Percentiles rank a stretch among this genome's conserved stretches.
Evolutionary conservation across 2,113 vertebrate genomes (phyloP).

Genomic region (Cisticola juncidis): DNA sequence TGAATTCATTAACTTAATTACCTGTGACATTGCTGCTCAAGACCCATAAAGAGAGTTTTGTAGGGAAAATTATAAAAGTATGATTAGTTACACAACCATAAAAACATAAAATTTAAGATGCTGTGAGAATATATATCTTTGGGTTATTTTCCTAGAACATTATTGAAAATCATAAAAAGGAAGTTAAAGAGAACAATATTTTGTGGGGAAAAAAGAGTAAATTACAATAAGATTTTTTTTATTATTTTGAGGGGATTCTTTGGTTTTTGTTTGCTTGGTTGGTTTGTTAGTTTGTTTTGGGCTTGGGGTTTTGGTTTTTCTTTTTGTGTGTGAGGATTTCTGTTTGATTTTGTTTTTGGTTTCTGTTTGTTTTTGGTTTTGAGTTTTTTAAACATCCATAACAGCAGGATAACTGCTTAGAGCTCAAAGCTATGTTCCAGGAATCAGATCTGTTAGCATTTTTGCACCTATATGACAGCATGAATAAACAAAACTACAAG

Average conservation of each 20-base stretch:
- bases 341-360: background rate
- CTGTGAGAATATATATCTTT: background rate
- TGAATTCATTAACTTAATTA: background rate
- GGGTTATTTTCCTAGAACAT: accelerated
- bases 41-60: background rate
- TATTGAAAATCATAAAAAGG: background rate
- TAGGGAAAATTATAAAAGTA: background rate
- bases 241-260: accelerated
- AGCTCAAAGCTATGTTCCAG: background rate
- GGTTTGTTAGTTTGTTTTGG: background rate
- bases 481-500: background rate
- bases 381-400: background rate
- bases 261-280: background rate
- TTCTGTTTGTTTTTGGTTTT: background rate
- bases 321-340: no score
- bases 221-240: background rate
- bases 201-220: background rate
- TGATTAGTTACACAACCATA: background rate
- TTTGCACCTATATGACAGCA: background rate
- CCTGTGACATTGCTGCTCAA: background rate
- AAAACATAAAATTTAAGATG: background rate
- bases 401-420: background rate
- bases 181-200: background rate
- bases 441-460: background rate
- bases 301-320: background rate